These are phyloP conservation scores for Aleiodes sp. DNA, from an alignment of 1,140 invertebrate genomes.

Conservation along the genomic window DNA sequence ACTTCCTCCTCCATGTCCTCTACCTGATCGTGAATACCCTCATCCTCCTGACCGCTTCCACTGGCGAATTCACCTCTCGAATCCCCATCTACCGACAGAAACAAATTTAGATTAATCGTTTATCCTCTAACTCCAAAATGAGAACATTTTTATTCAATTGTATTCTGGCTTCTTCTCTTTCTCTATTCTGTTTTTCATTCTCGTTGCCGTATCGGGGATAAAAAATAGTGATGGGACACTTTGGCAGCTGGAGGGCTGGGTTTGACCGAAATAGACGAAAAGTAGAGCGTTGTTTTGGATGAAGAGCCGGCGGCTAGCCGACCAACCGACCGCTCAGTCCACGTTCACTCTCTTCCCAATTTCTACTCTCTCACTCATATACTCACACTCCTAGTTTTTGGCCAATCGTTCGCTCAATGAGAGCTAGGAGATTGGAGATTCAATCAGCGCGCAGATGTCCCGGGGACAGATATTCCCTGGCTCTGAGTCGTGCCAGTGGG, in stretches of 20 bases:
- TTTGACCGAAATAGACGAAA: slow-evolving; percentile 12
- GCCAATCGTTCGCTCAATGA: slow-evolving; percentile 63
- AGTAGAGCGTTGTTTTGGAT: slow-evolving; percentile 21
- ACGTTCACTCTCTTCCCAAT: slow-evolving; percentile 2
- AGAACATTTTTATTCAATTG: too few species aligned
- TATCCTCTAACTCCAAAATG: too few species aligned
- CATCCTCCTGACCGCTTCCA: slow-evolving; percentile 63
- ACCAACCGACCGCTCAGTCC: slow-evolving; percentile 26
- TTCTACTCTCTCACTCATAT: not conserved
- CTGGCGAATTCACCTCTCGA: slow-evolving; percentile 62
- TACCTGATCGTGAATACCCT: slow-evolving; percentile 50
- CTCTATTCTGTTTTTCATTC: too few species aligned
- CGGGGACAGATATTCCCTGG: slow-evolving; percentile 66
- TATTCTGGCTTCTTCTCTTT: too few species aligned
- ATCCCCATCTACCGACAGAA: slow-evolving; percentile 55
- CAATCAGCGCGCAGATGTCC: slow-evolving; percentile 68
- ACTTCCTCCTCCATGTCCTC: slow-evolving; percentile 59
- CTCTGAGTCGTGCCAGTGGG: slow-evolving; percentile 52
- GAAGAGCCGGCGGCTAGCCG: slow-evolving; percentile 27
- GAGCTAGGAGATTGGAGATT: slow-evolving; percentile 64
- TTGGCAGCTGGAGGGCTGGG: slow-evolving; percentile 14
- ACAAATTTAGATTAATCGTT: slow-evolving; percentile 1
- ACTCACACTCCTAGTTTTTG: slow-evolving; percentile 38
- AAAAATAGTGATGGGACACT: slow-evolving; percentile 16
- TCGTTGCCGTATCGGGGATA: too few species aligned